phyloP scores from a whole-genome alignment of 2,797 vertebrate genomes.

The Podarcis siculus region DNA sequence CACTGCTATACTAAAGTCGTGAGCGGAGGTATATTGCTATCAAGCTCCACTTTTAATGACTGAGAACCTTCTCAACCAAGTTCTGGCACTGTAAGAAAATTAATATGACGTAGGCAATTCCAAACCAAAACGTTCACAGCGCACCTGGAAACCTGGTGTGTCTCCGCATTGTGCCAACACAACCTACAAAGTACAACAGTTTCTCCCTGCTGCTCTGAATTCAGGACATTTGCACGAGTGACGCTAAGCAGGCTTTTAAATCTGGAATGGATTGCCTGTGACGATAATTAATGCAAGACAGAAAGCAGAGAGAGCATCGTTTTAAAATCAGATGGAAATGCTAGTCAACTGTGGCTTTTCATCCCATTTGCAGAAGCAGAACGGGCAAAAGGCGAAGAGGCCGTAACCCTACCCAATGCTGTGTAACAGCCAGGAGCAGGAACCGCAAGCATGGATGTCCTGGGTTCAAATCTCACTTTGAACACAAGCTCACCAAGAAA shows the following conservation, averaged over 20 bases:
- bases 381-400: not conserved
- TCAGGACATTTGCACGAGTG: not conserved
- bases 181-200: not conserved
- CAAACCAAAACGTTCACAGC: not conserved
- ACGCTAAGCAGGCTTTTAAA: not conserved
- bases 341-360: constrained; percentile 4
- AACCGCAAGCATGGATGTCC: not conserved
- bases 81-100: not conserved
- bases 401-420: not conserved
- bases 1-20: not conserved
- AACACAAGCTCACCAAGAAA: not conserved
- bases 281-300: not conserved
- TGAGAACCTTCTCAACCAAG: not conserved
- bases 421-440: not conserved
- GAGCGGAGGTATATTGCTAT: too few species aligned
- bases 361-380: not conserved
- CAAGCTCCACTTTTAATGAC: not conserved
- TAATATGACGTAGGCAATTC: not conserved
- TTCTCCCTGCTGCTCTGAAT: constrained; percentile 11
- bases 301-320: not conserved
- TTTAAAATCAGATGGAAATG: not conserved
- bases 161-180: not conserved
- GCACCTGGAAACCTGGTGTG: not conserved
- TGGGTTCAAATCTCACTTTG: not conserved
- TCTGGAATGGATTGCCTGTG: not conserved